Percentiles rank a stretch among this genome's conserved stretches.
Evolutionary conservation across 1,140 invertebrate species (phyloP).

Genomic region (Parasteatoda tepidariorum): DNA sequence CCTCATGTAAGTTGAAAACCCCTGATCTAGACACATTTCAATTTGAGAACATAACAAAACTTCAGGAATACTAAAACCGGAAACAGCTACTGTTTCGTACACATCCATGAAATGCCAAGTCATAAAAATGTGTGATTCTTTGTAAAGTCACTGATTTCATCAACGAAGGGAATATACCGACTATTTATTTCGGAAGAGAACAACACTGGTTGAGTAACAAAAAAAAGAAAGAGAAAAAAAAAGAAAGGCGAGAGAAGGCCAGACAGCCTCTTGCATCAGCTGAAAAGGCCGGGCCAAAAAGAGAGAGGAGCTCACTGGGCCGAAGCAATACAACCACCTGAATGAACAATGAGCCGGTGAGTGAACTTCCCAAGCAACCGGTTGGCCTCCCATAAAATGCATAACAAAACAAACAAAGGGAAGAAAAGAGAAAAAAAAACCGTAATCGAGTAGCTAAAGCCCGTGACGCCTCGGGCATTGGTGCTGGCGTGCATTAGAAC

Average conservation of each 20-base stretch:
- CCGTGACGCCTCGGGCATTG: not conserved
- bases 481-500: not conserved
- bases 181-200: no score
- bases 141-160: no score
- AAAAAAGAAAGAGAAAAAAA: not conserved
- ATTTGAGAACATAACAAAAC: no score
- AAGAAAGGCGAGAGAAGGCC: not conserved
- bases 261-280: not conserved
- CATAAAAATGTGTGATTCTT: no score
- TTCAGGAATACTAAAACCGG: no score
- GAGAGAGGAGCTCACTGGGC: not conserved
- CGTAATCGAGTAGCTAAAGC: not conserved
- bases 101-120: no score
- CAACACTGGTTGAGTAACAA: no score
- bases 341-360: conserved; percentile 43
- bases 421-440: not conserved
- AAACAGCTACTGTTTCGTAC: no score
- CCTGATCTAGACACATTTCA: no score
- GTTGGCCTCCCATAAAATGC: conserved; percentile 31
- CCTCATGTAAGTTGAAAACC: no score
- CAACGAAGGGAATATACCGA: no score
- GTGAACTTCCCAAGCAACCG: conserved; percentile 34
- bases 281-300: not conserved
- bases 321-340: conserved; percentile 4
- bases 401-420: conserved; percentile 21